Evolutionary conservation across 2,888 invertebrate species (phyloP).

Genomic region (Lypha dubia): DNA sequence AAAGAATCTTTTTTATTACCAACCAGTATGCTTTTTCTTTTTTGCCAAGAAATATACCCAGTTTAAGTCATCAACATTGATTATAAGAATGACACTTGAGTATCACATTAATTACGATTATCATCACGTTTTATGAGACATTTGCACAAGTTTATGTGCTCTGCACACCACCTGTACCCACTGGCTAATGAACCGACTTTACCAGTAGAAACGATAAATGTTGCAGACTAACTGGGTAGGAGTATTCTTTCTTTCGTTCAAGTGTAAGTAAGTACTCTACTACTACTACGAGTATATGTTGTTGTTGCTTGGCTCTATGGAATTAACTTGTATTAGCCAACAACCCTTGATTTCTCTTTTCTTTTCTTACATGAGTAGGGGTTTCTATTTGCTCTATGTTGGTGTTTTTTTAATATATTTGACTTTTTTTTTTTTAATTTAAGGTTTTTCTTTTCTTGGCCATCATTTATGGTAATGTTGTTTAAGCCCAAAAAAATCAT

Average conservation of each 20-base stretch:
- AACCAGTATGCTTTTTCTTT: conserved; percentile 3
- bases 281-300: too few relatives aligned
- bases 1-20: conserved; percentile 54
- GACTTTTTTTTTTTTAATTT: neutral
- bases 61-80: conserved; percentile 69
- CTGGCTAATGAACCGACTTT: conserved; percentile 30
- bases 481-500: conserved; percentile 76
- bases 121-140: conserved; percentile 84
- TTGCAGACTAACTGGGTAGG: conserved; percentile 37
- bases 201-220: conserved; percentile 35
- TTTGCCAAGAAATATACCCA: conserved; percentile 49
- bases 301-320: conserved; percentile 50
- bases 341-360: conserved; percentile 64
- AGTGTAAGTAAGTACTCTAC: neutral
- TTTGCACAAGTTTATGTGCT: conserved; percentile 82
- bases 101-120: conserved; percentile 83
- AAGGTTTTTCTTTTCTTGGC: conserved; percentile 54
- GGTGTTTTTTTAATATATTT: conserved; percentile 1
- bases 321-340: conserved; percentile 66
- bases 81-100: conserved; percentile 70
- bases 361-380: conserved; percentile 24
- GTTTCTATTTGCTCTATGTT: conserved; percentile 22
- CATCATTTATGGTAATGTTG: conserved; percentile 74
- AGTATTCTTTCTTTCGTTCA: conserved; percentile 49
- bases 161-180: conserved; percentile 48